Evolutionary conservation across 2,888 invertebrate genomes (phyloP), one percentile per base, ranked within the genome.

Genomic region (Corbicula japonica): DNA sequence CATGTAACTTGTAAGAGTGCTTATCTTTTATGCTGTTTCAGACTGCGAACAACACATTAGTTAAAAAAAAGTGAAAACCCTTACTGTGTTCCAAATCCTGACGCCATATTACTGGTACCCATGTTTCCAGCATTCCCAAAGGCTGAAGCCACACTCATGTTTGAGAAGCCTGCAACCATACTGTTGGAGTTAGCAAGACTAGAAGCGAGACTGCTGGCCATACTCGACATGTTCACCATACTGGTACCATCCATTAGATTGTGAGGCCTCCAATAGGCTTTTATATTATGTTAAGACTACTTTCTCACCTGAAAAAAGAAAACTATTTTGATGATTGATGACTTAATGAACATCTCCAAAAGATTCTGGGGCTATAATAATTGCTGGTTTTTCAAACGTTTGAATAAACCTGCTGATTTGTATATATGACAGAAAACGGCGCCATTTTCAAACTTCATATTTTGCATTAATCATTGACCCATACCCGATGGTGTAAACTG

Each of bases 141-240:
- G 0, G 71, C 68, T 65, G 79, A 79, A 44, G 66, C 65, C 72
- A 72, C 70, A 46, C 76, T 82, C 44, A 73, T 82, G 50, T 79
- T 83, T 21, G 73, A 38, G 41, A 83, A 72, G n/a, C 70, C 76
- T 5, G 83, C 72, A 28, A 68, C 76, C 81, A 77, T 77, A 54
- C 74, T 81, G 77, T 73, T 83, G 2, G 71, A 70, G 56, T 76
- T 82, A 30, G 82, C 68, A 21, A 83, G 65, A 56, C 76, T 79
- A n/a, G 72, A 76, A 12, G 76, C 74, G 44, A 83, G 52, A 61
- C 76, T 83, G 58, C 68, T 76, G 48, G 76, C 79, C 83, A 83
- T 79, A 56, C 74, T 79, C n/a, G 63, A 73, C 41, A 54, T 79
- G 54, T 82, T 73, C 56, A 80, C 73, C 71, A 76, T 76, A 41